Conservation (phyloP, 2,797 vertebrate species). For the Acropternis orthonyx region DNA sequence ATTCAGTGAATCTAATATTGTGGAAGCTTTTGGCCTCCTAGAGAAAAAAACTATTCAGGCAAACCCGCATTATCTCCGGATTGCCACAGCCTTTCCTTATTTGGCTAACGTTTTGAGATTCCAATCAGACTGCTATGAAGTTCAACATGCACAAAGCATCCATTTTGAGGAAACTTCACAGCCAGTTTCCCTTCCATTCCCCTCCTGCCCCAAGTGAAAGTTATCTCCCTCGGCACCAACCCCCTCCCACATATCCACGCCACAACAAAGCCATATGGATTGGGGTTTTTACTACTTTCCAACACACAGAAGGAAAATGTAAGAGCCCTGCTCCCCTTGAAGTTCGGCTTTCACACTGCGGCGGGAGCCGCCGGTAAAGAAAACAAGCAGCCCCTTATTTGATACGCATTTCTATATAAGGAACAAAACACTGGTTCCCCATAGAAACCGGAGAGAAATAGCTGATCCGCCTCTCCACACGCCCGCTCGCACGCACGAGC, state of each 20-base stretch:
- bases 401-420: not conserved
- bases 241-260: not conserved
- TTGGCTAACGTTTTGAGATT: slow-evolving; percentile 84
- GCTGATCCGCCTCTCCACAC: not conserved
- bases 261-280: slow-evolving; percentile 28
- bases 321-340: not conserved
- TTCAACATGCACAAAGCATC: slow-evolving; percentile 81
- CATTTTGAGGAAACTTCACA: slow-evolving; percentile 77
- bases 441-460: not conserved
- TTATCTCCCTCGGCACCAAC: not conserved
- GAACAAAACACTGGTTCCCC: slow-evolving; percentile 1
- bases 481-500: not conserved
- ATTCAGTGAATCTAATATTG: not conserved
- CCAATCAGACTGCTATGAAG: slow-evolving; percentile 82
- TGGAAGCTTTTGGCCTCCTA: slow-evolving; percentile 69
- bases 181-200: slow-evolving; percentile 43
- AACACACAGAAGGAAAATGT: not conserved
- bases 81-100: slow-evolving; percentile 85
- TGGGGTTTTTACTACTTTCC: not conserved
- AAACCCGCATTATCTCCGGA: slow-evolving; percentile 80
- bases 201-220: slow-evolving; percentile 19
- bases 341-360: not conserved
- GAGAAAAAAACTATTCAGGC: slow-evolving; percentile 67
- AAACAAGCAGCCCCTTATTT: not conserved
- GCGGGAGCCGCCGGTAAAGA: not conserved